phyloP scores from a whole-genome alignment of 2,113 vertebrate species.

The Sphaerodactylus townsendi region DNA sequence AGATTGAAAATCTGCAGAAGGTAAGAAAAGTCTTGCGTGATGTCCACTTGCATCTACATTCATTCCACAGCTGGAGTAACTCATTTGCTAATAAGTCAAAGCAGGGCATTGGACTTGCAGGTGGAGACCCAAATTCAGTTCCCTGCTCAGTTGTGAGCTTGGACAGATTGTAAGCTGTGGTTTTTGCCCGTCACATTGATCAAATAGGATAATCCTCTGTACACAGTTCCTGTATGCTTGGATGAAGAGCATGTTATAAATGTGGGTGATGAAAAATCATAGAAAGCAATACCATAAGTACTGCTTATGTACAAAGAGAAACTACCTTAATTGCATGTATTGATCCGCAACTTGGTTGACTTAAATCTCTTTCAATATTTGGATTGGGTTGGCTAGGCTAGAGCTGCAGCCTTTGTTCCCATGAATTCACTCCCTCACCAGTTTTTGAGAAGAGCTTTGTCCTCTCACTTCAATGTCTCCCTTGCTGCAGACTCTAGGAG shows the following conservation, averaged over 20 bases:
- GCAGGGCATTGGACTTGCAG: not conserved
- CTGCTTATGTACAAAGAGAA: not conserved
- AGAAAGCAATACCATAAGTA: not conserved
- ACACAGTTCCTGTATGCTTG: not conserved
- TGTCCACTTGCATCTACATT: not conserved
- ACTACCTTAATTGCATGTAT: not conserved
- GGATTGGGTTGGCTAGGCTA: not conserved
- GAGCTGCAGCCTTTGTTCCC: not conserved
- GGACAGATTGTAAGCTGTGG: not conserved
- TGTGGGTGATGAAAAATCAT: not conserved
- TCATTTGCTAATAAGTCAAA: not conserved
- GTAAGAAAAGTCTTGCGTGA: slow-evolving; percentile 62
- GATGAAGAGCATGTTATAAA: not conserved
- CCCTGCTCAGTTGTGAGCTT: not conserved
- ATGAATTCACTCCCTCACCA: not conserved
- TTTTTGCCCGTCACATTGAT: not conserved
- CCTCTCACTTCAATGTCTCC: not conserved
- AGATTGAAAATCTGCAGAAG: slow-evolving; percentile 88
- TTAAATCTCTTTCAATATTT: not conserved
- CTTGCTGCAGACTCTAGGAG: slow-evolving; percentile 77
- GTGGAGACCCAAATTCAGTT: not conserved
- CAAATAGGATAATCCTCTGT: not conserved
- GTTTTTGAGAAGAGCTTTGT: not conserved
- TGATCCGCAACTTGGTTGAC: not conserved
- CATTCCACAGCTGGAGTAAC: not conserved